Conservation (phyloP, 2,113 vertebrate genomes). For the Beaufortia kweichowensis region DNA sequence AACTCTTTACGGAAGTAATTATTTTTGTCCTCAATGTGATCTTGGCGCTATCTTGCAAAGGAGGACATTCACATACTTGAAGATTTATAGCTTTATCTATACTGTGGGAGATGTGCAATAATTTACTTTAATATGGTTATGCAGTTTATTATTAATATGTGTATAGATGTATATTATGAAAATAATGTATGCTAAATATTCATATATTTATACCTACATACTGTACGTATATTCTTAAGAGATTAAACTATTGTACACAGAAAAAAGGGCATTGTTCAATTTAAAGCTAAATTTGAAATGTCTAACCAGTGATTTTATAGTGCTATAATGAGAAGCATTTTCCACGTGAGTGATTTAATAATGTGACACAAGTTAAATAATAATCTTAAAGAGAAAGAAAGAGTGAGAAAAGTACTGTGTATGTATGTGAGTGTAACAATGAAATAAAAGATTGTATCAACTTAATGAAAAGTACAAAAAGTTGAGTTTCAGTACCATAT, state of each 20-base stretch:
- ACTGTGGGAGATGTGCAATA: constrained; percentile 83
- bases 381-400: constrained; percentile 12
- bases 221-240: constrained; percentile 64
- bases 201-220: constrained; percentile 69
- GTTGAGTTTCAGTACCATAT: too few species aligned
- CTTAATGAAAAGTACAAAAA: too few species aligned
- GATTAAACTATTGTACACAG: constrained; percentile 82
- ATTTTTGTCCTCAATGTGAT: constrained; percentile 24
- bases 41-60: not conserved
- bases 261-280: constrained; percentile 80
- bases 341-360: constrained; percentile 21
- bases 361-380: constrained; percentile 33
- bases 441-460: too few species aligned
- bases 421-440: too few species aligned
- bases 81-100: constrained; percentile 69
- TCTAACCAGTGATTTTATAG: constrained; percentile 45
- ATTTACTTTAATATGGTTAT: constrained; percentile 40
- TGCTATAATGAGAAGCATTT: constrained; percentile 11
- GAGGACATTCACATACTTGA: constrained; percentile 79
- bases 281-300: constrained; percentile 43
- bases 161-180: constrained; percentile 73
- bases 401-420: too few species aligned
- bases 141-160: constrained; percentile 58
- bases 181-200: constrained; percentile 64
- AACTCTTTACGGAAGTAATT: not conserved